Conservation (phyloP, 2,797 vertebrate species). For the Xiphophorus birchmanni region DNA sequence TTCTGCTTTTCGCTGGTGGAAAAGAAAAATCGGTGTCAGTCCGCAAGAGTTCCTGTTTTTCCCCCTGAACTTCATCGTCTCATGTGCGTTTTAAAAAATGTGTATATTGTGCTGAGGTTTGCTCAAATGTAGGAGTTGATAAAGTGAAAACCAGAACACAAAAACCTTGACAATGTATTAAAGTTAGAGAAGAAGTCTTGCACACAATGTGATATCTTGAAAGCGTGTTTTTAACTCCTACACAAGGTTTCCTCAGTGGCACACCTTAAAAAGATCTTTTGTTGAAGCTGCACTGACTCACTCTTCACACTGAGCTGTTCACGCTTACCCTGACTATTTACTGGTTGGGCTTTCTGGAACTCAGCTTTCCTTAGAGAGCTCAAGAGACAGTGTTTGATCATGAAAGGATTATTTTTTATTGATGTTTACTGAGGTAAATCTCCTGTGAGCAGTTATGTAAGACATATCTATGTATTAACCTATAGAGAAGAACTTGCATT, state of each 20-base stretch:
- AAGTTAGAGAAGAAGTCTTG: slow-evolving; percentile 22
- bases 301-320: slow-evolving; percentile 50
- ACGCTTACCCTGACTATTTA: slow-evolving; percentile 35
- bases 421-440: slow-evolving; percentile 11
- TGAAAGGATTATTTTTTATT: slow-evolving; percentile 20
- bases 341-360: slow-evolving; percentile 35
- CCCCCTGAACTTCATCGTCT: neutral
- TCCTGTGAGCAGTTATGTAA: neutral
- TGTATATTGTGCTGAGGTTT: slow-evolving; percentile 4
- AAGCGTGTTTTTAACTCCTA: slow-evolving; percentile 42
- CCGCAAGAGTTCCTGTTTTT: no score
- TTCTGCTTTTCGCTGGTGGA: neutral
- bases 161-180: slow-evolving; percentile 11
- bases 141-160: neutral
- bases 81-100: neutral
- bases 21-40: neutral
- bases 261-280: slow-evolving; percentile 44
- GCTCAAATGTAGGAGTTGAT: slow-evolving; percentile 7
- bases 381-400: neutral
- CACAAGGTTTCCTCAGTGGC: slow-evolving; percentile 38
- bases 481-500: neutral
- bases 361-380: slow-evolving; percentile 41
- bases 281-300: slow-evolving; percentile 52
- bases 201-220: slow-evolving; percentile 16
- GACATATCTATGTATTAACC: neutral